Evolutionary conservation across 1,140 invertebrate genomes (phyloP).

Genomic region (Cyphomyrmex costatus): DNA sequence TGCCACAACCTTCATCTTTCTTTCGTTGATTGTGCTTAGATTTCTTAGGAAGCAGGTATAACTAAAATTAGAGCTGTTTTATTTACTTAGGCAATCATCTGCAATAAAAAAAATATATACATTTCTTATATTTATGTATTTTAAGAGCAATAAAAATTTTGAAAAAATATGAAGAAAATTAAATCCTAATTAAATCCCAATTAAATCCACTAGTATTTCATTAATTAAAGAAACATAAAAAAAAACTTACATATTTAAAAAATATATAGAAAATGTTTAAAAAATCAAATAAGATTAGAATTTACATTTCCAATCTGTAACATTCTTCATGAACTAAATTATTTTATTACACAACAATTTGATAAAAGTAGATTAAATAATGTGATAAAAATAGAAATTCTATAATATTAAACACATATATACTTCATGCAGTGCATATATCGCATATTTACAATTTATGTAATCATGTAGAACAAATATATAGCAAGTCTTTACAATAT

Average conservation of each 20-base stretch:
- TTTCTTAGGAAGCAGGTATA: slow-evolving; percentile 59
- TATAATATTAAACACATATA: slow-evolving; percentile 12
- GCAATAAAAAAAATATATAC: slow-evolving; percentile 71
- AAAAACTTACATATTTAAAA: background rate
- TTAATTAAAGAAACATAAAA: too few species aligned
- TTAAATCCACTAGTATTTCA: background rate
- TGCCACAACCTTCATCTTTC: slow-evolving; percentile 94
- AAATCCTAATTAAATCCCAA: slow-evolving; percentile 5
- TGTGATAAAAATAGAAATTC: slow-evolving; percentile 15
- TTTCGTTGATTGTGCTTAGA: slow-evolving; percentile 54
- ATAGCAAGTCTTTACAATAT: background rate
- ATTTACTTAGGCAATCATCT: slow-evolving; percentile 82
- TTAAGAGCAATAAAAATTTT: background rate
- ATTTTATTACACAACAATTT: slow-evolving; percentile 14
- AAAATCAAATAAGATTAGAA: background rate
- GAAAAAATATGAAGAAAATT: slow-evolving; percentile 22
- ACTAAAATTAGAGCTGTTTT: slow-evolving; percentile 67
- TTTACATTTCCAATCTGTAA: slow-evolving; percentile 15
- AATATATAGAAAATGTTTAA: background rate
- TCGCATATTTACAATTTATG: slow-evolving; percentile 29
- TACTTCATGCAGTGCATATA: background rate
- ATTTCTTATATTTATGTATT: slow-evolving; percentile 22
- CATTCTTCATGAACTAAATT: background rate
- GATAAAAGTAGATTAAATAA: slow-evolving; percentile 6
- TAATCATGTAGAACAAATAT: background rate